phyloP scores from a whole-genome alignment of 2,113 vertebrate species.

The Bufo gargarizans region DNA sequence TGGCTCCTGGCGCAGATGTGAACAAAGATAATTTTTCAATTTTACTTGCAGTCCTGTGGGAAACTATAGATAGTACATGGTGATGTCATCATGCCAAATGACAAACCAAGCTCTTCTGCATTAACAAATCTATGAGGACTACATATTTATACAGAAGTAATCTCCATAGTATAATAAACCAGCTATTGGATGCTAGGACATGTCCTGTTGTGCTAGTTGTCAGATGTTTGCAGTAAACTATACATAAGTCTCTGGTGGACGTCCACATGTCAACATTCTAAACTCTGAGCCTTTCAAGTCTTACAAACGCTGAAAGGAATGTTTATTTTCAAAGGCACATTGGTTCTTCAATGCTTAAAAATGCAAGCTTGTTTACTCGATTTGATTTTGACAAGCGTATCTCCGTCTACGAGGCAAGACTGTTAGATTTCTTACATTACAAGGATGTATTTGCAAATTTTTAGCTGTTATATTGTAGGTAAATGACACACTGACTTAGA shows the following conservation, averaged over 20 bases:
- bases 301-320: background rate
- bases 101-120: too few relatives aligned
- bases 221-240: background rate
- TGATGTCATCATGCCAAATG: too few relatives aligned
- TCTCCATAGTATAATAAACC: too few relatives aligned
- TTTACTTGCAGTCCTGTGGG: too few relatives aligned
- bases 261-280: background rate
- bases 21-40: too few relatives aligned
- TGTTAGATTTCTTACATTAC: background rate
- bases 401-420: background rate
- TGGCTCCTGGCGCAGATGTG: too few relatives aligned
- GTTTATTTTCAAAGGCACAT: slow-evolving; percentile 7
- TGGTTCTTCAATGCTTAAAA: background rate
- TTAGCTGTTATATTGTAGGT: background rate
- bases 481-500: background rate
- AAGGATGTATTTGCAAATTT: background rate
- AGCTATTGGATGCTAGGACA: background rate
- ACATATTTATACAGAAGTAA: too few relatives aligned
- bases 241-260: background rate
- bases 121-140: too few relatives aligned
- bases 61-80: too few relatives aligned
- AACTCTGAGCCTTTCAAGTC: background rate
- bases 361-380: slow-evolving; percentile 30
- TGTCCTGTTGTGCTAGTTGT: background rate
- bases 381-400: slow-evolving; percentile 7